phyloP scores from a whole-genome alignment of 2,888 invertebrate genomes.

The Diploptera punctata region DNA sequence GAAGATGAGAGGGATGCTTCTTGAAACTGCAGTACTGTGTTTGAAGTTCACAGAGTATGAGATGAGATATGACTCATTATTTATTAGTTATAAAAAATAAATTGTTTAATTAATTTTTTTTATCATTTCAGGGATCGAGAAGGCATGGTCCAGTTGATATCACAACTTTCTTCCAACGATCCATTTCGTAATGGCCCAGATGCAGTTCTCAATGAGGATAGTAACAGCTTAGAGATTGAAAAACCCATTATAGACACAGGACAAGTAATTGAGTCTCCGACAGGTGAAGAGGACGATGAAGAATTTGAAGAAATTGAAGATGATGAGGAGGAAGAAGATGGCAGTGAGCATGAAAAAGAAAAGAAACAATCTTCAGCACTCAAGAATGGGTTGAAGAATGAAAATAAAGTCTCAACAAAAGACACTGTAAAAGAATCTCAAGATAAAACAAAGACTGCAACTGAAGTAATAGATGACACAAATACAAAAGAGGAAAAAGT shows the following conservation, averaged over 20 bases:
- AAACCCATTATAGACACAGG: constrained; percentile 64
- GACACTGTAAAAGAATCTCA: constrained; percentile 11
- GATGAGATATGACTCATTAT: too few species aligned
- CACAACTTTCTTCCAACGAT: constrained; percentile 74
- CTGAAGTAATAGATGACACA: not conserved
- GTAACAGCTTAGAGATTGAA: constrained; percentile 65
- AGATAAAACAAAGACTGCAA: not conserved
- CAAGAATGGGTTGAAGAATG: constrained; percentile 41
- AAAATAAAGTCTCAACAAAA: constrained; percentile 29
- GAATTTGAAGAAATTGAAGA: constrained; percentile 43
- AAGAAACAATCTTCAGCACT: not conserved
- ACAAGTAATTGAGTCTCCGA: constrained; percentile 39
- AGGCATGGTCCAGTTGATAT: constrained; percentile 80
- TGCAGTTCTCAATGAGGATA: constrained; percentile 68
- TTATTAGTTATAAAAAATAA: not conserved
- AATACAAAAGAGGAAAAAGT: constrained; percentile 42
- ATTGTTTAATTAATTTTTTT: not conserved
- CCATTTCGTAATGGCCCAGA: constrained; percentile 65
- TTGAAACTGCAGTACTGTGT: too few species aligned
- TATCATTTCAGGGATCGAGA: constrained; percentile 70
- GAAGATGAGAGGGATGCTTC: too few species aligned
- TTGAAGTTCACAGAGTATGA: too few species aligned
- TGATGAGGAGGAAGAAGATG: constrained; percentile 50
- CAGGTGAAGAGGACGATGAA: constrained; percentile 42
- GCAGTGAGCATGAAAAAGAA: constrained; percentile 48